A percentile compares a stretch with the other conserved stretches of the same genome.
phyloP scores from a whole-genome alignment of 2,888 invertebrate species.

The Toxonevra muliebris region DNA sequence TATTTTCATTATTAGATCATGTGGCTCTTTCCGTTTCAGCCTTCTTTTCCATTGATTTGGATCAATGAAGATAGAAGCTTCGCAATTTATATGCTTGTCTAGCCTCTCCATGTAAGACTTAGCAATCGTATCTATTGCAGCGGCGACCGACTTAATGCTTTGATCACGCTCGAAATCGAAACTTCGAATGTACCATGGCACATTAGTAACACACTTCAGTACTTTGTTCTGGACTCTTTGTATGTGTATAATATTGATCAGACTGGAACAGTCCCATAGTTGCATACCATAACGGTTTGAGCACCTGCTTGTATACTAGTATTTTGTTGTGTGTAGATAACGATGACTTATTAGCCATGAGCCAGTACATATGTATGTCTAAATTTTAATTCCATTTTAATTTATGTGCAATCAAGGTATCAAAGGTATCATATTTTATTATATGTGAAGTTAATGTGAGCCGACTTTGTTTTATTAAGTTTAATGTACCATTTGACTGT shows the following conservation, averaged over 20 bases:
- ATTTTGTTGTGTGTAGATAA: too few relatives aligned
- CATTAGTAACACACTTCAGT: background rate
- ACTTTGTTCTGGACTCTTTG: slow-evolving; percentile 4
- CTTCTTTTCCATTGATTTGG: background rate
- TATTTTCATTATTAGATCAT: background rate
- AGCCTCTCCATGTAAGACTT: background rate
- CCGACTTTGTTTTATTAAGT: too few relatives aligned
- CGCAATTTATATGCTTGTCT: background rate
- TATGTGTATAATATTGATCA: background rate
- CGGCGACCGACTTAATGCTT: too few relatives aligned
- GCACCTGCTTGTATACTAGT: too few relatives aligned
- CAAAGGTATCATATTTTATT: too few relatives aligned
- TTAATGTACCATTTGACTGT: too few relatives aligned
- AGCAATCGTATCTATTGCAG: background rate
- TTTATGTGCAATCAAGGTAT: too few relatives aligned
- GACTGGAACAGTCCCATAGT: slow-evolving; percentile 12
- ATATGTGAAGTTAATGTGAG: too few relatives aligned
- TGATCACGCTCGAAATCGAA: background rate
- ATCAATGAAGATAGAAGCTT: background rate
- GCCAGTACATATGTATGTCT: too few relatives aligned
- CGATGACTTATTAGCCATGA: too few relatives aligned
- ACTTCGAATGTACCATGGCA: background rate
- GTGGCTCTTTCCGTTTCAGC: background rate
- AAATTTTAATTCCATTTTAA: too few relatives aligned
- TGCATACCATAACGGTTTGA: slow-evolving; percentile 16